Conservation (phyloP, 2,888 invertebrate genomes). For the Ormyrus rosae region DNA sequence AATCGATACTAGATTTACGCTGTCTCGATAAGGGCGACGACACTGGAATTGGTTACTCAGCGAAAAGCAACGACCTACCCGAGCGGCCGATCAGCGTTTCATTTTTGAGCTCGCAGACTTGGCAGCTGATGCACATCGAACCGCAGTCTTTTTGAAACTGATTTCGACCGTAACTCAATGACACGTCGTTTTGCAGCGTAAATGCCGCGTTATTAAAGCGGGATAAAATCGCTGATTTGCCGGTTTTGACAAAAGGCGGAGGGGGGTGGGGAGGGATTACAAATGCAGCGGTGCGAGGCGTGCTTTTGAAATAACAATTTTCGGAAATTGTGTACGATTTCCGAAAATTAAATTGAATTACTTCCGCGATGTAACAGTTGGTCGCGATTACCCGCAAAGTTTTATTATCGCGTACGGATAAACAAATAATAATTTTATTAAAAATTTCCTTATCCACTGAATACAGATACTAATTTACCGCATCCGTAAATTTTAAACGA, state of each 20-base stretch:
- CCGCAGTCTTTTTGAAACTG: constrained; percentile 36
- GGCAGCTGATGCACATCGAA: constrained; percentile 21
- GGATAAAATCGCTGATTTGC: constrained; percentile 5
- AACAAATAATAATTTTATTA: constrained; percentile 3
- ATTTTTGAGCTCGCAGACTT: constrained; percentile 10
- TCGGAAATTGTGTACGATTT: background rate
- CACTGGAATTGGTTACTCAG: constrained; percentile 27
- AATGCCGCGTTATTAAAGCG: no score
- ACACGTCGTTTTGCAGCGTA: background rate
- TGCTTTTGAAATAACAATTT: background rate
- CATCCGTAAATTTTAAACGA: no score
- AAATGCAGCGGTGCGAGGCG: no score
- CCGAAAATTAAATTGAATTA: no score
- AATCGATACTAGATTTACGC: constrained; percentile 5
- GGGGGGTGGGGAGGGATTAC: no score
- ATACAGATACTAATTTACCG: no score
- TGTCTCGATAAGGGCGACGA: constrained; percentile 20
- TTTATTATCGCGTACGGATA: background rate
- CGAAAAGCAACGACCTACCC: background rate
- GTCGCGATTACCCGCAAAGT: background rate
- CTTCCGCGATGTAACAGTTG: background rate
- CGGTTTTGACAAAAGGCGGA: background rate
- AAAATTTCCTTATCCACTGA: no score
- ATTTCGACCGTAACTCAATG: constrained; percentile 13
- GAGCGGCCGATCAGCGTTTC: background rate